Conservation (phyloP, 1,140 invertebrate genomes). For the Orchesella cincta region DNA sequence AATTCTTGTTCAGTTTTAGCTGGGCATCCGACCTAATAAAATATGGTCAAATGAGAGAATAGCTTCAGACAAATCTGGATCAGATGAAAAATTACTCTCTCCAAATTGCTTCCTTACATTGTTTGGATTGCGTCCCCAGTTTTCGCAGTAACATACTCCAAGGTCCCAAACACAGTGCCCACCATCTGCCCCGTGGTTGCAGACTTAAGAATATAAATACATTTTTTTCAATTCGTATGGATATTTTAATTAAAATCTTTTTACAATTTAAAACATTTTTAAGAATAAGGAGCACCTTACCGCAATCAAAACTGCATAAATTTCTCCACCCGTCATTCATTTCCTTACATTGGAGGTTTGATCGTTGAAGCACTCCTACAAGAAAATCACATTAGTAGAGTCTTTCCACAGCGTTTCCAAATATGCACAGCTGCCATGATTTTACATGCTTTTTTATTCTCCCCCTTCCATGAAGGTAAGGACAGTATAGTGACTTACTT, state of each 20-base stretch:
- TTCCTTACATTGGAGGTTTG: background rate
- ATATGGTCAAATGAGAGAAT: background rate
- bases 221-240: background rate
- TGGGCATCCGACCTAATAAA: background rate
- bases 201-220: background rate
- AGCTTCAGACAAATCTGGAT: background rate
- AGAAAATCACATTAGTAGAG: no score
- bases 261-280: background rate
- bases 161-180: background rate
- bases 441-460: background rate
- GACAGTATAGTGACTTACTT: no score
- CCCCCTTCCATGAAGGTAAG: background rate
- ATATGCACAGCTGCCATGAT: no score
- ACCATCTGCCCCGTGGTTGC: background rate
- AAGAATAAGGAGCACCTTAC: no score
- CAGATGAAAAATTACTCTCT: background rate
- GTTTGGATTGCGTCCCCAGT: background rate
- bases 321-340: background rate
- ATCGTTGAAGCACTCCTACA: background rate
- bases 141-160: conserved; percentile 13
- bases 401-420: no score
- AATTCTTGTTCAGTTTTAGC: background rate
- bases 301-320: no score
- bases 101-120: background rate
- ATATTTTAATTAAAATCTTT: background rate